Base-by-base conservation (phyloP, 2,797 vertebrate genomes). In the Hephaestus fuliginosus region DNA sequence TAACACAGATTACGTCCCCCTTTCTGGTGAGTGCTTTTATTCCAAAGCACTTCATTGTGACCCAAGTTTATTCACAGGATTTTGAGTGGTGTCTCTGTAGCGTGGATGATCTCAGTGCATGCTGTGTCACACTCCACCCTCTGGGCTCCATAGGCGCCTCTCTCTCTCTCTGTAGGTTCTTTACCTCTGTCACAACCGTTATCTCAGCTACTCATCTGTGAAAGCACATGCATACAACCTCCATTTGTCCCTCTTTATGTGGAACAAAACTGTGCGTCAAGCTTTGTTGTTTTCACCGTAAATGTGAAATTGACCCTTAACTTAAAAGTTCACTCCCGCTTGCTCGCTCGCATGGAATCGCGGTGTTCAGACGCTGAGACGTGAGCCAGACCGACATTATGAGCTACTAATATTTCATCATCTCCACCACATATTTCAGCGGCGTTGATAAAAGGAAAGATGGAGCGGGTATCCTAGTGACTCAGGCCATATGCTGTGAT, bases 371-470 rank as follows among this genome's bases (percentile, higher is more conserved):
- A 53, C 46, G 58, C 10, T 52, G 51, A 51, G 36, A 53, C 51
- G 28, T 3, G 18, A 56, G 0, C 58, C 28, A 76, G n/a, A 64
- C 44, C 61, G 43, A 33, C 49, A 36, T 14, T 15, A 14, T 51
- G 33, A 48, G 51, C 13, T 6, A 7, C 33, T 75, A 30, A 61
- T 64, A 51, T 78, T 65, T 63, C 53, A 25, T 82, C 65, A 72
- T 70, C 51, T 75, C 69, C 46, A 53, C 18, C 60, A 53, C 28
- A 78, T 52, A 67, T 53, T 78, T 72, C 46, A 74, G 64, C 7
- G 17, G 49, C 17, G 58, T 0, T 48, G 53, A 55, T 57, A 44
- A 46, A 71, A 65, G 41, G 6, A 70, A 74, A 78, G 20, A 81
- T 18, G 44, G 3, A 66, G 41, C 30, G 44, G 30, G 20, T 61